Evolutionary conservation across 1,140 invertebrate genomes (phyloP).

Genomic region (Drepana arcuata): DNA sequence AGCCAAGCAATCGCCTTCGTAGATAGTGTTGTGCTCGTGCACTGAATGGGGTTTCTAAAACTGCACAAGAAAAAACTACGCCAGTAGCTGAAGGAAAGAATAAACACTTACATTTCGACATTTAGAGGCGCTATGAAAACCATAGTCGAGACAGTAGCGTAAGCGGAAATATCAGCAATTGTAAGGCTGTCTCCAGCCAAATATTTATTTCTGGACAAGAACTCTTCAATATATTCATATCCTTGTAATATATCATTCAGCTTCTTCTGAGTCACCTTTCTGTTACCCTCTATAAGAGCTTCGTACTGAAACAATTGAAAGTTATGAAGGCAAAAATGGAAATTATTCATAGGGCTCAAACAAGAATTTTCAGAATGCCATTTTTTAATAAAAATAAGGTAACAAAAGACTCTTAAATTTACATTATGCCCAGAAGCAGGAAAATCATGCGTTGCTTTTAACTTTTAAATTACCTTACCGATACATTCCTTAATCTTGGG

Average conservation of each 20-base stretch:
- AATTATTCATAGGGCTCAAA: too few species aligned
- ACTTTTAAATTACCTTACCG: too few species aligned
- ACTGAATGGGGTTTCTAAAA: neutral
- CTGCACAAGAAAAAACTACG: neutral
- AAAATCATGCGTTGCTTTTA: too few species aligned
- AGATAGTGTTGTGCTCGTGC: neutral
- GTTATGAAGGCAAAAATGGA: too few species aligned
- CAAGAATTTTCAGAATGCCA: too few species aligned
- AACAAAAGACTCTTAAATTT: too few species aligned
- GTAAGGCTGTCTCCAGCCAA: constrained; percentile 36
- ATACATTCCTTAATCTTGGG: constrained; percentile 1
- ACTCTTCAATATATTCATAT: constrained; percentile 75
- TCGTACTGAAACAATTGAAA: constrained; percentile 19
- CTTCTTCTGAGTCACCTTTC: constrained; percentile 68
- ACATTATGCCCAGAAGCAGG: too few species aligned
- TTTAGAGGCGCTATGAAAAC: constrained; percentile 20
- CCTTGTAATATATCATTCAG: constrained; percentile 73
- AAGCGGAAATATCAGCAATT: constrained; percentile 30
- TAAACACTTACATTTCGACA: constrained; percentile 23
- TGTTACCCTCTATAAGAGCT: constrained; percentile 16
- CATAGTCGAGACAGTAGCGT: constrained; percentile 14
- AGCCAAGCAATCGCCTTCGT: too few species aligned
- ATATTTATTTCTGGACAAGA: constrained; percentile 75
- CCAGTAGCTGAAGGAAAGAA: constrained; percentile 3
- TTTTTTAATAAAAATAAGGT: too few species aligned